These are phyloP conservation scores for Hassar affinis DNA, from an alignment of 2,113 vertebrate genomes.

Conservation along the genomic window DNA sequence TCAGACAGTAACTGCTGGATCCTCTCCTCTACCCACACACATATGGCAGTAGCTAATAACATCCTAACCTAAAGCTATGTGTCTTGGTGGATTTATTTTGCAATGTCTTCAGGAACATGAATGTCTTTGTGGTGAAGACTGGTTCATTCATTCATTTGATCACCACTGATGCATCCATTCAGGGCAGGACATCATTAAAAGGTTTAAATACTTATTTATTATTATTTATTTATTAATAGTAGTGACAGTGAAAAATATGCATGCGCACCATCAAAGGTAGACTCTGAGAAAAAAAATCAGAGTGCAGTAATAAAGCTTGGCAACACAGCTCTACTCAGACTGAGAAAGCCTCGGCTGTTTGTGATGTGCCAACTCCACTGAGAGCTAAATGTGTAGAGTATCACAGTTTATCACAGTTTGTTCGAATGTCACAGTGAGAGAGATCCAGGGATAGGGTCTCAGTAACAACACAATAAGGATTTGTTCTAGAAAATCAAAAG, in stretches of 20 bases:
- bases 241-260: neutral
- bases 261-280: neutral
- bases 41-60: neutral
- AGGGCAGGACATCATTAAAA: no score
- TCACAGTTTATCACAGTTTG: neutral
- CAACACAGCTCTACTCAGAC: neutral
- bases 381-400: neutral
- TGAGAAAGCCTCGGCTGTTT: neutral
- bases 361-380: neutral
- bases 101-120: neutral
- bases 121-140: neutral
- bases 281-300: neutral
- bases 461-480: constrained; percentile 2
- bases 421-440: neutral
- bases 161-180: no score
- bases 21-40: neutral
- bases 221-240: neutral
- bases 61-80: neutral
- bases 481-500: constrained; percentile 26
- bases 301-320: neutral
- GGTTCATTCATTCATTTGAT: no score
- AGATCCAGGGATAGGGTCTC: neutral
- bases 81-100: neutral
- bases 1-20: neutral
- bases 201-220: no score